Evolutionary conservation across 2,797 vertebrate genomes (phyloP), one percentile per base, ranked within the genome.

Genomic region (Balearica regulorum): DNA sequence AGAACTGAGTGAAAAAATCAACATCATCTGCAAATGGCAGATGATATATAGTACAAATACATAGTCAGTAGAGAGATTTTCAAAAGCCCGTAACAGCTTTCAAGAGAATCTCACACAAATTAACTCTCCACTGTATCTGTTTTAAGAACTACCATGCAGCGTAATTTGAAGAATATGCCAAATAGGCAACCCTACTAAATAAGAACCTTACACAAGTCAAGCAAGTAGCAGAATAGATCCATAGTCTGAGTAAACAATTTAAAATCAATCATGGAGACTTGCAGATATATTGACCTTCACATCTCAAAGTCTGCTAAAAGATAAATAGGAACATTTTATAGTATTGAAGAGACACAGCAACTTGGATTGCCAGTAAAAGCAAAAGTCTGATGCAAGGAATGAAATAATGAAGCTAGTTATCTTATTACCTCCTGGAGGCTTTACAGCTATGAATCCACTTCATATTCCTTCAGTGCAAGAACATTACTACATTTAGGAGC

Each of bases 391-490:
- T 46, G 68, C 68, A 91, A n/a, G 43, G 76, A 91, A 81, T 61
- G 57, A 81, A 95, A 81, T 68, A 83, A 93, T 39, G n/a, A 92
- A 93, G 69, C 26, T 64, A n/a, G 48, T 83, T 88, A 94, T 89
- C 53, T 28, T 61, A 87, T 61, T 92, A 73, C 44, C 72, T 95
- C 65, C 92, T 83, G 82, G 44, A 94, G 71, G 64, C 75, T 96
- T 55, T 85, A 77, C 64, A 92, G 92, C 41, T 68, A 51, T 8
- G 37, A 90, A 95, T 60, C 41, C 46, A 71, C 64, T 85, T 64
- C 68, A 46, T 64, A 39, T 22, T 75, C 75, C 68, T 83, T 26
- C 78, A 55, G 48, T 11, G 29, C 3, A 7, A 65, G 60, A 83
- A 62, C 81, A 76, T 77, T 25, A 55, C 64, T 41, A 31, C 81